phyloP scores from a whole-genome alignment of 2,797 vertebrate species.

The Thripadectes ignobilis region DNA sequence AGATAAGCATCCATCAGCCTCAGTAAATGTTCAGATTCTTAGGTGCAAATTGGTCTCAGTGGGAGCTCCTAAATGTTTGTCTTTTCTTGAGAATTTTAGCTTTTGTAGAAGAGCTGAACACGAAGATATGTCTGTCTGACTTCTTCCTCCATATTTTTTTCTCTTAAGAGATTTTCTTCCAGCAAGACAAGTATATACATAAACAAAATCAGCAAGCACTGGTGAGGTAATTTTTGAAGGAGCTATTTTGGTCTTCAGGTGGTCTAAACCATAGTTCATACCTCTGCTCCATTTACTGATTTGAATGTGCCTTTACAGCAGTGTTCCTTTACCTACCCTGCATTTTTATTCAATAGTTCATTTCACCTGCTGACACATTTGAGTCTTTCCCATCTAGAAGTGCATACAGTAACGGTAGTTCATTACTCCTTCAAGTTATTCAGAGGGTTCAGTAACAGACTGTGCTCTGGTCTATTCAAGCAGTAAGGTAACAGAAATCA shows the following conservation, averaged over 20 bases:
- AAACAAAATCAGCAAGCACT: background rate
- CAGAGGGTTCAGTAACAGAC: background rate
- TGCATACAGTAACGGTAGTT: background rate
- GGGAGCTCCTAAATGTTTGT: background rate
- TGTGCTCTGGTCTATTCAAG: fast-evolving
- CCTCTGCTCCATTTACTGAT: background rate
- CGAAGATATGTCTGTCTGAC: background rate
- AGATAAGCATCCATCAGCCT: background rate
- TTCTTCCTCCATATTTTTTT: background rate
- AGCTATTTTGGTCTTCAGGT: background rate
- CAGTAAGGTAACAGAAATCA: background rate
- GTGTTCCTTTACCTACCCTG: background rate
- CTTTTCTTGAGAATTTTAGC: background rate
- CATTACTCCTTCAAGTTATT: background rate
- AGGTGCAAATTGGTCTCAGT: background rate
- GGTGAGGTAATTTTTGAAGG: background rate
- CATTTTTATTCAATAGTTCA: background rate
- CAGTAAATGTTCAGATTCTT: background rate
- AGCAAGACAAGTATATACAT: background rate
- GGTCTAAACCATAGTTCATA: background rate
- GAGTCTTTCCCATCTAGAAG: background rate
- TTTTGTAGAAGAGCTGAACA: background rate
- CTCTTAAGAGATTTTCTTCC: background rate
- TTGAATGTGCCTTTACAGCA: fast-evolving
- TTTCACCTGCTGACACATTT: background rate